Evolutionary conservation across 2,113 vertebrate genomes (phyloP), one percentile per base, ranked within the genome.

Genomic region (Dermatemys mawii): DNA sequence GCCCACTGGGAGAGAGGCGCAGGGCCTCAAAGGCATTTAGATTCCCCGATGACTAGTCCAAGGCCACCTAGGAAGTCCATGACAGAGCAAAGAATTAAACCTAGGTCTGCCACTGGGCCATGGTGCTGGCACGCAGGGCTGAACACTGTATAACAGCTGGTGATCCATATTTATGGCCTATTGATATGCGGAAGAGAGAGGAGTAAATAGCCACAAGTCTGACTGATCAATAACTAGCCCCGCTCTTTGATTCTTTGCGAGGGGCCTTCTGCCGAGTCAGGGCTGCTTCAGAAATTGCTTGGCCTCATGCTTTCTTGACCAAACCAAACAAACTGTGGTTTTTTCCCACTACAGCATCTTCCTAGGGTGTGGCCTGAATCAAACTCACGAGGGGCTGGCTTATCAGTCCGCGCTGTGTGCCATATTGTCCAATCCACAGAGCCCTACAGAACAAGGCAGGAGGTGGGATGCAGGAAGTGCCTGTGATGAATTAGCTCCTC

Each of bases 401-500:
- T 86, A 41, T 57, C 75, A 88, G 67, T 88, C 81, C 55, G 35
- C 26, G 85, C 85, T 0, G 0, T 53, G 73, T 49, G 70, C 87
- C 1, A 1, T 2, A 0, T 0, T 0, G 76, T 88, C 73, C 94
- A 95, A 83, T 85, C 63, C 97, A 63, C 86, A 89, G 82, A 93
- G 88, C 80, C 90, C 90, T 96, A 94, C 95, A 96, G 96, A 94
- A 96, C 0, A 0, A 27, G 70, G 82, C 3, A 0, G n/a, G n/a
- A n/a, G n/a, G n/a, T n/a, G n/a, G 87, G 83, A 51, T 83, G 84
- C 86, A 90, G 96, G 88, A 94, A 96, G 44, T 95, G 60, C 38
- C 78, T 0, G 0, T 97, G 97, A 93, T 96, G 95, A 95, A 96
- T 96, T 95, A 89, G 67, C 91, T 91, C 88, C 70, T 96, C 82